Evolutionary conservation across 2,888 invertebrate genomes (phyloP).

Genomic region (Dynastes grantii): DNA sequence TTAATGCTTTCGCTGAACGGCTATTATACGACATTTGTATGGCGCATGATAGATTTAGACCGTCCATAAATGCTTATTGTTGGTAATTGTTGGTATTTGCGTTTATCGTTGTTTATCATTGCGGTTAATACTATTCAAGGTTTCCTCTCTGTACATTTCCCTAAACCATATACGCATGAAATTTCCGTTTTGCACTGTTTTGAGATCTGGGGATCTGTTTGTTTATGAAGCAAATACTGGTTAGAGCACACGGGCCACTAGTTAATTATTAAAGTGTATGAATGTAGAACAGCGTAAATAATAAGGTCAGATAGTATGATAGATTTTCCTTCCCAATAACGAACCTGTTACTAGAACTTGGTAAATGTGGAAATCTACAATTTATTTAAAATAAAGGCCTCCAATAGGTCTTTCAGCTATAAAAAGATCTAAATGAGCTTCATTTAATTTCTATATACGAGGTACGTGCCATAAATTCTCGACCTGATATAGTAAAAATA

Average conservation of each 20-base stretch:
- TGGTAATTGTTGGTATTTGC: background rate
- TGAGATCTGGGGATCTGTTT: background rate
- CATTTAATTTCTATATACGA: too few relatives aligned
- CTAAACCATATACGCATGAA: background rate
- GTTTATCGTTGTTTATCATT: background rate
- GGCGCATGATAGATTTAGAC: conserved; percentile 22
- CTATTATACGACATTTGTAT: conserved; percentile 7
- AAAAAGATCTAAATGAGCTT: too few relatives aligned
- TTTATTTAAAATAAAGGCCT: too few relatives aligned
- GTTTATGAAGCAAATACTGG: background rate
- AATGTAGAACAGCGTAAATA: too few relatives aligned
- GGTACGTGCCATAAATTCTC: too few relatives aligned
- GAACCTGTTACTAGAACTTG: too few relatives aligned
- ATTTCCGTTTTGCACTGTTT: background rate
- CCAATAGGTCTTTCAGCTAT: too few relatives aligned
- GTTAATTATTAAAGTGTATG: too few relatives aligned
- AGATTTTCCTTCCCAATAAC: too few relatives aligned
- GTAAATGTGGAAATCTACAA: too few relatives aligned
- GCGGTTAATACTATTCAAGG: background rate
- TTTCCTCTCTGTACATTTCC: background rate
- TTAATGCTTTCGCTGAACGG: conserved; percentile 5
- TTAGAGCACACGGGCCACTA: background rate
- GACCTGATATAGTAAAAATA: too few relatives aligned
- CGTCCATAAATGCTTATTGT: conserved; percentile 29
- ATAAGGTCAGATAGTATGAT: too few relatives aligned